These are phyloP conservation scores for Otus scops DNA, from an alignment of 2,797 vertebrate genomes.

Conservation along the genomic window DNA sequence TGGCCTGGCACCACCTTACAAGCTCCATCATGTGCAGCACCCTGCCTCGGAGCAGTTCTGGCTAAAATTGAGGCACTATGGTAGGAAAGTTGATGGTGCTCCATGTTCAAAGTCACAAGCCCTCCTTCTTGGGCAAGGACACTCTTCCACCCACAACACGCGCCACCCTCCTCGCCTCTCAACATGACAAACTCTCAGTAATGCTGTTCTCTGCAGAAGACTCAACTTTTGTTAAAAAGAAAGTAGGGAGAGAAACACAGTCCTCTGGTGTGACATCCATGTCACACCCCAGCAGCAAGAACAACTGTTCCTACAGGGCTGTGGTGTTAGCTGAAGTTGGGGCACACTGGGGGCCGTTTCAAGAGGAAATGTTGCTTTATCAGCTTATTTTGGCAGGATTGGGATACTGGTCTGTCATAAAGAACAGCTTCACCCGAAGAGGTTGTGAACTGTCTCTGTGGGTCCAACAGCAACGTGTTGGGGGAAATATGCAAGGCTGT, in stretches of 20 bases:
- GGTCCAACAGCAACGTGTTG: not conserved
- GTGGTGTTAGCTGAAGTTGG: not conserved
- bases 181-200: not conserved
- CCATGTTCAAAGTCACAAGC: not conserved
- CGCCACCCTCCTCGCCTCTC: not conserved
- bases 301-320: not conserved
- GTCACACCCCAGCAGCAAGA: not conserved
- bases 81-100: not conserved
- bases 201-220: not conserved
- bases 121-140: not conserved
- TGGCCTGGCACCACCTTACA: not conserved
- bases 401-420: not conserved
- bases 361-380: not conserved
- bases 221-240: not conserved
- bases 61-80: not conserved
- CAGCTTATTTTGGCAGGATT: not conserved
- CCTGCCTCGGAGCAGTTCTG: not conserved
- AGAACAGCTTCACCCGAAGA: not conserved
- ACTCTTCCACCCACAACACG: not conserved
- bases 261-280: fast-evolving
- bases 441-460: not conserved
- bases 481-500: not conserved
- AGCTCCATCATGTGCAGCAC: not conserved
- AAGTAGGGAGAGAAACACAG: not conserved
- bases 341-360: not conserved